A percentile compares a stretch with the other conserved stretches of the same genome.
phyloP scores from a whole-genome alignment of 2,797 vertebrate genomes.

The Ctenochaetus hawaiiensis region DNA sequence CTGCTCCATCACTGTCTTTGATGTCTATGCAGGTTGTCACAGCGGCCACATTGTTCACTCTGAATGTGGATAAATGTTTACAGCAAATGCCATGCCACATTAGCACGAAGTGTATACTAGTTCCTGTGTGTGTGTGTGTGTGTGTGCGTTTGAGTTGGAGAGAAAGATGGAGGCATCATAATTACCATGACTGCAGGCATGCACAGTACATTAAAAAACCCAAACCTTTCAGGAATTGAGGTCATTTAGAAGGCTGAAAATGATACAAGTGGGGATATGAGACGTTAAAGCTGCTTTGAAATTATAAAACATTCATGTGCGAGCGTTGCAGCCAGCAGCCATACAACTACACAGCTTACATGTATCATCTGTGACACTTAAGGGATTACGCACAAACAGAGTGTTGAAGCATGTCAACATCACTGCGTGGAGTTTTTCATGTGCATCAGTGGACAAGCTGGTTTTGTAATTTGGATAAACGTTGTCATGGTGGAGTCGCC shows the following conservation, averaged over 20 bases:
- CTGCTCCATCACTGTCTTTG: slow-evolving; percentile 35
- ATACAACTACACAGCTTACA: slow-evolving; percentile 38
- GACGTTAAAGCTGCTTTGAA: slow-evolving; percentile 42
- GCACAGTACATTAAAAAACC: slow-evolving; percentile 37
- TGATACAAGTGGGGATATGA: slow-evolving; percentile 29
- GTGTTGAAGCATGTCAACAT: slow-evolving; percentile 39
- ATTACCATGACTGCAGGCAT: slow-evolving; percentile 30
- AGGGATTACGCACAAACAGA: slow-evolving; percentile 55
- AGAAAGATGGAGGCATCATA: slow-evolving; percentile 21
- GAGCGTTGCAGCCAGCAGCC: slow-evolving; percentile 41
- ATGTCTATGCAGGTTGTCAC: slow-evolving; percentile 42
- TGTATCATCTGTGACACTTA: slow-evolving; percentile 59
- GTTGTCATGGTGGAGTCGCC: slow-evolving; percentile 6
- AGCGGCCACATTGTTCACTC: not conserved
- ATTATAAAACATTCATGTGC: slow-evolving; percentile 59
- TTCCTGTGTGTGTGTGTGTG: not conserved
- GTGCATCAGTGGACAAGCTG: slow-evolving; percentile 18
- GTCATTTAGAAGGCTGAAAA: slow-evolving; percentile 35
- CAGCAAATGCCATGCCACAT: slow-evolving; percentile 40
- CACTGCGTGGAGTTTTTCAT: slow-evolving; percentile 29
- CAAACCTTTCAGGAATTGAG: slow-evolving; percentile 34
- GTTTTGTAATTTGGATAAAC: slow-evolving; percentile 45
- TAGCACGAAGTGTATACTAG: not conserved
- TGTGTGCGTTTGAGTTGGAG: not conserved
- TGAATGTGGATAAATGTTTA: slow-evolving; percentile 43